Evolutionary conservation across 1,140 invertebrate genomes (phyloP).

Genomic region (Drosophila varians): DNA sequence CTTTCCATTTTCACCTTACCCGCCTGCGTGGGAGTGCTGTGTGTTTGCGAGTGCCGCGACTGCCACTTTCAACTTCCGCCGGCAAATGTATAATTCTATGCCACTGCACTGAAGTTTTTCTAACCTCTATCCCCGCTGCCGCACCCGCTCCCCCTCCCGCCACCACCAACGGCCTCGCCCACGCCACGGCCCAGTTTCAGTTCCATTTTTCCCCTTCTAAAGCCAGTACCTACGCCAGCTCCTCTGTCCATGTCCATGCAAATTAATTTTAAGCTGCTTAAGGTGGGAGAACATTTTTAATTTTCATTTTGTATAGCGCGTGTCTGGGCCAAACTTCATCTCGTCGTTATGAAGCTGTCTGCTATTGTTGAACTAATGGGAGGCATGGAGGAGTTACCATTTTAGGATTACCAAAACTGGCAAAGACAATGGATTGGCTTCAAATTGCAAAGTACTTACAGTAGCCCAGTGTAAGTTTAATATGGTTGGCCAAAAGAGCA

Average conservation of each 20-base stretch:
- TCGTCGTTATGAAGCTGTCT: constrained; percentile 8
- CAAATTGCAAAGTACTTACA: constrained; percentile 37
- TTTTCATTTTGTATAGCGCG: constrained; percentile 53
- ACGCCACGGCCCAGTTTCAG: background rate
- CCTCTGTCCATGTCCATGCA: constrained; percentile 41
- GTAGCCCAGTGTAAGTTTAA: background rate
- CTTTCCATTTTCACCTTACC: constrained; percentile 33
- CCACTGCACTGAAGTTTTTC: constrained; percentile 56
- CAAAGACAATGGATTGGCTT: constrained; percentile 23
- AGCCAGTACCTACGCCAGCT: constrained; percentile 2
- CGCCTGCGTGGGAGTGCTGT: constrained; percentile 22
- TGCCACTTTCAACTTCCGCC: constrained; percentile 77
- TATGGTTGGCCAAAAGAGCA: background rate
- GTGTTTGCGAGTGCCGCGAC: constrained; percentile 25
- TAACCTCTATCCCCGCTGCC: too few relatives aligned
- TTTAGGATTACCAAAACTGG: constrained; percentile 32
- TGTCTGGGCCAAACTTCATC: constrained; percentile 16
- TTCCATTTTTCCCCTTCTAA: constrained; percentile 5
- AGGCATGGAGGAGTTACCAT: constrained; percentile 1
- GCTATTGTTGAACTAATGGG: constrained; percentile 23
- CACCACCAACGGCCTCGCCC: background rate
- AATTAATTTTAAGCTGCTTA: constrained; percentile 81
- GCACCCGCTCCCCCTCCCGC: too few relatives aligned
- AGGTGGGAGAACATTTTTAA: constrained; percentile 66
- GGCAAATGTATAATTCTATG: constrained; percentile 79